phyloP scores from a whole-genome alignment of 2,113 vertebrate genomes.

The Symphodus melops region DNA sequence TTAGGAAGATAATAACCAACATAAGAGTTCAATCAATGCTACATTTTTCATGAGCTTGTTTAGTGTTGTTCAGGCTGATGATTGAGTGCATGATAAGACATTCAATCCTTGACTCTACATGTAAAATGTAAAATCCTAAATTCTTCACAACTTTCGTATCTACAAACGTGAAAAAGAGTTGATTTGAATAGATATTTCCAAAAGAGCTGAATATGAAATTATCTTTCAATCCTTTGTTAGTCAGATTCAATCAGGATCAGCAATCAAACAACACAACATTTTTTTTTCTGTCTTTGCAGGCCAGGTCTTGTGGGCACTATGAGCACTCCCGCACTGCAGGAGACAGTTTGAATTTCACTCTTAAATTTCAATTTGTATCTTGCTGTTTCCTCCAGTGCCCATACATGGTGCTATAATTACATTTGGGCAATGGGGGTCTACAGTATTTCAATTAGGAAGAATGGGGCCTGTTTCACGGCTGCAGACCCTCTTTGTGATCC shows the following conservation, averaged over 20 bases:
- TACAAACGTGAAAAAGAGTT: too few species aligned
- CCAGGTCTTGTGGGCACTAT: slow-evolving; percentile 57
- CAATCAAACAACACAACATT: background rate
- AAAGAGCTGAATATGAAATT: too few species aligned
- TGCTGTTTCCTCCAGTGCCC: slow-evolving; percentile 68
- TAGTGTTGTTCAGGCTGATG: too few species aligned
- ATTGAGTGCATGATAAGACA: too few species aligned
- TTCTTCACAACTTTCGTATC: too few species aligned
- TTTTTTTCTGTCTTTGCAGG: background rate
- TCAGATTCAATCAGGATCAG: background rate
- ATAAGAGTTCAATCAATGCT: too few species aligned
- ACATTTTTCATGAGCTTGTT: too few species aligned
- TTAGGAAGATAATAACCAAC: too few species aligned
- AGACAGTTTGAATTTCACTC: slow-evolving; percentile 70
- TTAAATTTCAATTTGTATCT: slow-evolving; percentile 78
- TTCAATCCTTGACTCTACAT: too few species aligned
- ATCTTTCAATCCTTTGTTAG: background rate
- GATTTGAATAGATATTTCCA: too few species aligned
- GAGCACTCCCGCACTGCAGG: slow-evolving; percentile 66
- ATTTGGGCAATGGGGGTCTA: slow-evolving; percentile 71
- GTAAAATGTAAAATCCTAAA: too few species aligned
- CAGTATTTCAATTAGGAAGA: slow-evolving; percentile 74
- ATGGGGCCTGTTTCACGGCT: slow-evolving; percentile 48
- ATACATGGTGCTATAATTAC: slow-evolving; percentile 74
- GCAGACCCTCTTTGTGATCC: slow-evolving; percentile 52